Evolutionary conservation across 1,140 invertebrate genomes (phyloP).

Genomic region (Lutraria rhynchaena): DNA sequence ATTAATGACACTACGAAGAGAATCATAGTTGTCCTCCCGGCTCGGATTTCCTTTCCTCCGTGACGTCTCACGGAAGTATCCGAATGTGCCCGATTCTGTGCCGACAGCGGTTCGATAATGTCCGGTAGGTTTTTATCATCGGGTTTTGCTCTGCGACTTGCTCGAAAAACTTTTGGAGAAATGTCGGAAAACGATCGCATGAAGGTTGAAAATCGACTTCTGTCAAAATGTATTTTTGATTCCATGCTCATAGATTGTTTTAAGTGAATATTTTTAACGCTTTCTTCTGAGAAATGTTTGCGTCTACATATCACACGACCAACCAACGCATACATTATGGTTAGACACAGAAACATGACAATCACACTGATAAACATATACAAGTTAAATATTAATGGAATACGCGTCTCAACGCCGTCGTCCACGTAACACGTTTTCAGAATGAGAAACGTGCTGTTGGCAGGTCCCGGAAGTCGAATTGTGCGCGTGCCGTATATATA

Average conservation of each 20-base stretch:
- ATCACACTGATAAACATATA: conserved; percentile 45
- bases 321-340: conserved; percentile 44
- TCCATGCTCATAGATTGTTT: background rate
- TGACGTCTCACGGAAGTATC: conserved; percentile 38
- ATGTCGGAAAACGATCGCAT: conserved; percentile 29
- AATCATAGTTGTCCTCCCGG: conserved; percentile 54
- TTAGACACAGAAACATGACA: conserved; percentile 37
- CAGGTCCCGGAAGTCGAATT: background rate
- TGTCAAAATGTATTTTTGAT: conserved; percentile 5
- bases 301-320: conserved; percentile 32
- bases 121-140: conserved; percentile 17
- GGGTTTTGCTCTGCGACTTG: background rate
- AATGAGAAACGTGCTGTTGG: conserved; percentile 1
- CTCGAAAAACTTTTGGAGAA: conserved; percentile 4
- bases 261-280: background rate
- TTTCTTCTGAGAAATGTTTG: conserved; percentile 13
- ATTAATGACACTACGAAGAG: conserved; percentile 54
- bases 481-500: conserved; percentile 47
- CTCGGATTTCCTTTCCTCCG: conserved; percentile 49
- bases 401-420: background rate
- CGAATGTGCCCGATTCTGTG: conserved; percentile 18
- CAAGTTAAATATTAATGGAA: conserved; percentile 46
- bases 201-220: conserved; percentile 32
- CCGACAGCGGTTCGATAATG: conserved; percentile 25
- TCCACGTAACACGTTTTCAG: conserved; percentile 54